Percentiles rank a stretch among this genome's conserved stretches.
phyloP scores from a whole-genome alignment of 2,888 invertebrate genomes.

The Stenotaenia linearis region DNA sequence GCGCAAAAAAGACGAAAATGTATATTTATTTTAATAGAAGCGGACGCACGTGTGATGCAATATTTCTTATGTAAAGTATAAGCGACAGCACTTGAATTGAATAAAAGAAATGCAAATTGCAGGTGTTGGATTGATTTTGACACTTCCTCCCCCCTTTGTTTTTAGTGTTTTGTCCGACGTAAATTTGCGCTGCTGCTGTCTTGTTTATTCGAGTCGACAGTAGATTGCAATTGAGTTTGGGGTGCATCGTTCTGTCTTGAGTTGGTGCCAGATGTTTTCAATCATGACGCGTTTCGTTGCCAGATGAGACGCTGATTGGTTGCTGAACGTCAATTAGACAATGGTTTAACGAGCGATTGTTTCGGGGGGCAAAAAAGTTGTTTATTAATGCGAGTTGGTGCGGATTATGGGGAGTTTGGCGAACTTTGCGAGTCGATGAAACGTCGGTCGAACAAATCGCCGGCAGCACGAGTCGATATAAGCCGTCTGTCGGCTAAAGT shows the following conservation, averaged over 20 bases:
- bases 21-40: not conserved
- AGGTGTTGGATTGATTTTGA: not conserved
- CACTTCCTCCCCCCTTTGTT: not conserved
- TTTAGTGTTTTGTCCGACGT: not conserved
- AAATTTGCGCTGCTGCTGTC: not conserved
- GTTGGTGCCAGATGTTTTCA: slow-evolving; percentile 13
- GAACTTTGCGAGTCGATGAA: not conserved
- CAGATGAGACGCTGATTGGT: slow-evolving; percentile 24
- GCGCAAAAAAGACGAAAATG: not conserved
- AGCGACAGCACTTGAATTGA: not conserved
- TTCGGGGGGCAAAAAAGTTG: not conserved
- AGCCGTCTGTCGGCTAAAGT: not conserved
- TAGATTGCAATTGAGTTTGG: slow-evolving; percentile 11
- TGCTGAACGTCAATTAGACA: not conserved
- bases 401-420: not conserved
- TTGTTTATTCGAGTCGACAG: slow-evolving; percentile 16
- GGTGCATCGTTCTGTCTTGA: slow-evolving; percentile 1
- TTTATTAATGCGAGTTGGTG: not conserved
- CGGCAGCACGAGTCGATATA: not conserved
- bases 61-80: too few species aligned
- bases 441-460: not conserved
- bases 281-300: slow-evolving; percentile 5
- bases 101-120: not conserved
- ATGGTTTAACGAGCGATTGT: not conserved
- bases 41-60: not conserved